phyloP scores from a whole-genome alignment of 2,113 vertebrate genomes.

The Chrysochloris asiatica region DNA sequence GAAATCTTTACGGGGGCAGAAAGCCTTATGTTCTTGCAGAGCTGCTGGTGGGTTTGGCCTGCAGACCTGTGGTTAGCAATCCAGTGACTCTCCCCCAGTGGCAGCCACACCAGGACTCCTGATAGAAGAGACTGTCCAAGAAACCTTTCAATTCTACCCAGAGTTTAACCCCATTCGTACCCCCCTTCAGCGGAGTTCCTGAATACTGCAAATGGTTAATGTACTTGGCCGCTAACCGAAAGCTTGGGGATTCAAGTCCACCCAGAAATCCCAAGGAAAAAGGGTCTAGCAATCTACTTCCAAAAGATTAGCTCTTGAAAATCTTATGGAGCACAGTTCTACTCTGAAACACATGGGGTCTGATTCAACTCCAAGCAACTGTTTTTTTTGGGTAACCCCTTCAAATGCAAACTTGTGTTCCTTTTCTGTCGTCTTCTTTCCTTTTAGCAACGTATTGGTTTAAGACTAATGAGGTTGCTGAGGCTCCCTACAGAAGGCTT shows the following conservation, averaged over 20 bases:
- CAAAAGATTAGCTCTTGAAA: background rate
- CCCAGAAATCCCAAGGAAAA: background rate
- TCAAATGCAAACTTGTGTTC: background rate
- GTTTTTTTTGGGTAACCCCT: background rate
- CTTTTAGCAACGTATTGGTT: background rate
- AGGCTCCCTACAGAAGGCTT: conserved; percentile 35
- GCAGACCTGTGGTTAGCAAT: too few species aligned
- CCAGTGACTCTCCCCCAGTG: too few species aligned
- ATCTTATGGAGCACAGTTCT: background rate
- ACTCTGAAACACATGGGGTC: background rate
- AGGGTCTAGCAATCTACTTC: background rate
- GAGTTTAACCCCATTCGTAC: background rate
- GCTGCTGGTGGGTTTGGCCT: too few species aligned
- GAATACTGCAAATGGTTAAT: background rate
- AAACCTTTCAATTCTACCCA: background rate
- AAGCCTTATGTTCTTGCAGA: too few species aligned
- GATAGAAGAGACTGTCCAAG: too few species aligned
- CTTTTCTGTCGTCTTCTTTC: background rate
- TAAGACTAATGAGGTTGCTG: background rate
- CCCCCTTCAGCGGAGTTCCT: background rate
- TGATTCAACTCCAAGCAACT: background rate
- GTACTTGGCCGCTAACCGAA: background rate
- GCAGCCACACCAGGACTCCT: too few species aligned
- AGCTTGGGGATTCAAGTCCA: background rate
- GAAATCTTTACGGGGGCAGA: too few species aligned